Evolutionary conservation across 2,113 vertebrate genomes (phyloP).

Genomic region (Phrynosoma platyrhinos): DNA sequence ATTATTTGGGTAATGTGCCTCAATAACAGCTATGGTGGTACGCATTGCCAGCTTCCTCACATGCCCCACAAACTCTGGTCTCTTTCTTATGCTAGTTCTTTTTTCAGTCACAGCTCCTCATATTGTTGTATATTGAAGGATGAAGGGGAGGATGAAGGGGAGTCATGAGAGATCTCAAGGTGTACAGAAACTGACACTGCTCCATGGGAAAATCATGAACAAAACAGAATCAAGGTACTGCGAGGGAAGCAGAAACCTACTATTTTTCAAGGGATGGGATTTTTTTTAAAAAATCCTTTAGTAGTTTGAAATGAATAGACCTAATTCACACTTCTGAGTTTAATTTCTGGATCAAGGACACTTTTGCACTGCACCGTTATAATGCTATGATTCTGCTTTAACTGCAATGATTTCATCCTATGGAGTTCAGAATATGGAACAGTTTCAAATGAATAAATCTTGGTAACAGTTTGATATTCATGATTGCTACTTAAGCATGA

Average conservation of each 20-base stretch:
- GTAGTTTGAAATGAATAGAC: background rate
- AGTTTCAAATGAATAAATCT: too few species aligned
- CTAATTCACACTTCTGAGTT: background rate
- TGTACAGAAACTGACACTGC: rapidly evolving
- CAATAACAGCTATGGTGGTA: background rate
- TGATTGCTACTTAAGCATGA: too few species aligned
- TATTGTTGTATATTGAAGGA: background rate
- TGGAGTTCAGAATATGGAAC: too few species aligned
- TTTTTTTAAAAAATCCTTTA: too few species aligned
- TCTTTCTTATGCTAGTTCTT: background rate
- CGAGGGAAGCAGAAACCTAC: background rate
- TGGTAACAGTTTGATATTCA: too few species aligned
- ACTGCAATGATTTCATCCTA: too few species aligned
- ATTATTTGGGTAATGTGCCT: constrained; percentile 36
- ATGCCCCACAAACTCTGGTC: background rate
- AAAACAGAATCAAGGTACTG: background rate
- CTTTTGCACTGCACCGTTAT: too few species aligned
- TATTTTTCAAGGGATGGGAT: background rate
- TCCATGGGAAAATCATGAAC: background rate
- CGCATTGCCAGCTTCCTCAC: background rate
- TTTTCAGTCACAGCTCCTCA: background rate
- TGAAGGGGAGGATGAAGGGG: background rate
- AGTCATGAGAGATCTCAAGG: background rate
- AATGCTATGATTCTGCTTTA: too few species aligned
- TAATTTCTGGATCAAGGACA: too few species aligned